These are phyloP conservation scores for Chromobotia macracanthus DNA, from an alignment of 2,797 vertebrate species.

Conservation along the genomic window DNA sequence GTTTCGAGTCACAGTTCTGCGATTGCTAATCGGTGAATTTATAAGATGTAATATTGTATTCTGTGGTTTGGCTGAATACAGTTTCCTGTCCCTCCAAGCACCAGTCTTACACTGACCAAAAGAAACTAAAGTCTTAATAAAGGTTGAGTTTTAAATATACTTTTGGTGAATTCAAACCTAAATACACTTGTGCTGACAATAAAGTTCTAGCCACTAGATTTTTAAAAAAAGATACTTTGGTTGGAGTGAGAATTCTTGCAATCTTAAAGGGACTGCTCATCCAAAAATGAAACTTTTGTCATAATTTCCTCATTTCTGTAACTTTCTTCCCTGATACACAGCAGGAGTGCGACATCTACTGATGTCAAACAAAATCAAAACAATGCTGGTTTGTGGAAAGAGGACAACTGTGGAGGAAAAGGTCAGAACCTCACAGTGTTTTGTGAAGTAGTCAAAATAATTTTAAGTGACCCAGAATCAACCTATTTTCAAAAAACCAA, in stretches of 20 bases:
- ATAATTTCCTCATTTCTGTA: neutral
- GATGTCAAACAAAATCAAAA: neutral
- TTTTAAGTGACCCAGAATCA: no score
- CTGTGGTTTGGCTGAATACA: conserved; percentile 8
- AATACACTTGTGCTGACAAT: conserved; percentile 68
- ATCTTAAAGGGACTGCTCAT: neutral
- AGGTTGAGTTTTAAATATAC: conserved; percentile 27
- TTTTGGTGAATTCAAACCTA: conserved; percentile 7
- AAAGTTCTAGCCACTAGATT: neutral
- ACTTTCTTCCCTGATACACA: neutral
- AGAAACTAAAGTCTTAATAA: conserved; percentile 15
- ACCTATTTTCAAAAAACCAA: no score
- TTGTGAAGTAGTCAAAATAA: no score
- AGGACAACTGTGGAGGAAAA: no score
- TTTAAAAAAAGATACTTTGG: conserved; percentile 21
- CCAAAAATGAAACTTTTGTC: neutral
- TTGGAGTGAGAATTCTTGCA: neutral
- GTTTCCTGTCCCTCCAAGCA: conserved; percentile 2
- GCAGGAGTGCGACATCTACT: neutral
- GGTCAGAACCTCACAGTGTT: no score
- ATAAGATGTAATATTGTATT: conserved; percentile 32
- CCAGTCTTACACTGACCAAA: neutral
- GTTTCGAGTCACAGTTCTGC: conserved; percentile 18
- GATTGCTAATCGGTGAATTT: conserved; percentile 38
- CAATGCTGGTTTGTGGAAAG: neutral